These are phyloP conservation scores for Odontamblyopus lacepedii DNA, from an alignment of 2,797 vertebrate genomes.

Conservation along the genomic window DNA sequence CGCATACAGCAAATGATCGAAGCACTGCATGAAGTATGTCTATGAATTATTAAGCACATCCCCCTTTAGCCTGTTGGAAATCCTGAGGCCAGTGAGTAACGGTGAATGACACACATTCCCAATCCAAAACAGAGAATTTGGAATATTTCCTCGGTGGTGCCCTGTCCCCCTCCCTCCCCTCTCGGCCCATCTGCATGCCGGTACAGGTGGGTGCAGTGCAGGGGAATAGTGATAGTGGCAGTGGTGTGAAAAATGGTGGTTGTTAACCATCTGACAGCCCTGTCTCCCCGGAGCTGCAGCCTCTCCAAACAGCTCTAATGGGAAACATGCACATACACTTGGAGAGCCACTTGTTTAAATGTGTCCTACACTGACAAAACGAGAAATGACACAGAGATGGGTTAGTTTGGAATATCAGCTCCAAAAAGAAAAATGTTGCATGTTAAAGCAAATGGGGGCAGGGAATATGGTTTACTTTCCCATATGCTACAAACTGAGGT, in stretches of 20 bases:
- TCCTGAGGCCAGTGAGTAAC: slow-evolving; percentile 45
- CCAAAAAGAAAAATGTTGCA: slow-evolving; percentile 20
- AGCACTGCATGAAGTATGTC: slow-evolving; percentile 58
- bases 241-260: slow-evolving; percentile 73
- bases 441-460: slow-evolving; percentile 10
- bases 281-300: slow-evolving; percentile 69
- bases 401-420: slow-evolving; percentile 51
- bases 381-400: slow-evolving; percentile 39
- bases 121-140: slow-evolving; percentile 1
- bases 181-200: slow-evolving; percentile 65
- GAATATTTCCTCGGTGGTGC: slow-evolving; percentile 24
- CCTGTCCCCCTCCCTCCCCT: slow-evolving; percentile 28
- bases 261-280: slow-evolving; percentile 76
- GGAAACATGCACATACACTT: slow-evolving; percentile 63
- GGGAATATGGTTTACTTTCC: background rate
- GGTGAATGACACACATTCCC: slow-evolving; percentile 14
- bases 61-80: slow-evolving; percentile 45
- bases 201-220: slow-evolving; percentile 59
- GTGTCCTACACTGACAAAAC: slow-evolving; percentile 43
- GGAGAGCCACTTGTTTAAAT: slow-evolving; percentile 68
- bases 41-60: slow-evolving; percentile 66
- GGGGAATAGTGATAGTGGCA: slow-evolving; percentile 61
- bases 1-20: slow-evolving; percentile 69
- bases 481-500: background rate
- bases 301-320: slow-evolving; percentile 72